phyloP scores from a whole-genome alignment of 2,113 vertebrate species.

The Tautogolabrus adspersus region DNA sequence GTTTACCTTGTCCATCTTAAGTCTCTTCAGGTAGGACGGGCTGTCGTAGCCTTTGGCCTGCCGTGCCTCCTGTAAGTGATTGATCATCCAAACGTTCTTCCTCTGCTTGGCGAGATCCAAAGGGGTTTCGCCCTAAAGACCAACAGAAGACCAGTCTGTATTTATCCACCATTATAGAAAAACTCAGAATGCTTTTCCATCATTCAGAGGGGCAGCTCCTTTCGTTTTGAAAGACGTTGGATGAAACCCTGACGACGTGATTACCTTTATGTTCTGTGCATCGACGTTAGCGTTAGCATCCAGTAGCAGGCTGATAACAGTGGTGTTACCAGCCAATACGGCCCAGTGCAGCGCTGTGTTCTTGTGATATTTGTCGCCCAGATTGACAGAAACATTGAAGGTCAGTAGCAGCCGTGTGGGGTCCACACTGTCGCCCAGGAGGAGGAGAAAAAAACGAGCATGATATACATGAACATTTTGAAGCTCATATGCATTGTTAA shows the following conservation, averaged over 20 bases:
- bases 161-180: too few species aligned
- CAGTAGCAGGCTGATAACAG: slow-evolving; percentile 98
- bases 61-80: slow-evolving; percentile 96
- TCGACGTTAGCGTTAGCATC: slow-evolving; percentile 97
- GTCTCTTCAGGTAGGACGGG: slow-evolving; percentile 95
- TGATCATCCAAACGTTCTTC: slow-evolving; percentile 99
- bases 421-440: slow-evolving; percentile 88
- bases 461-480: too few species aligned
- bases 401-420: slow-evolving; percentile 97
- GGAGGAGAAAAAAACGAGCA: not conserved
- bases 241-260: not conserved
- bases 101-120: slow-evolving; percentile 98
- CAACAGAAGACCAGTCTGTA: not conserved
- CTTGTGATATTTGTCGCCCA: slow-evolving; percentile 99
- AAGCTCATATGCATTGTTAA: not conserved
- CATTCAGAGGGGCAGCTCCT: too few species aligned
- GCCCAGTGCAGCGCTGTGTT: slow-evolving; percentile 99
- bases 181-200: too few species aligned
- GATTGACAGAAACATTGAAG: slow-evolving; percentile 98
- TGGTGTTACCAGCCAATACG: slow-evolving; percentile 98
- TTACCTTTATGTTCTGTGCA: slow-evolving; percentile 98
- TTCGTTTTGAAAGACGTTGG: too few species aligned
- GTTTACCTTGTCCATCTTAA: slow-evolving; percentile 97
- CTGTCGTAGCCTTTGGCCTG: slow-evolving; percentile 98
- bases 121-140: slow-evolving; percentile 92